Evolutionary conservation across 2,888 invertebrate species (phyloP), one percentile per base, ranked within the genome.

Genomic region (Frankliniella intonsa): DNA sequence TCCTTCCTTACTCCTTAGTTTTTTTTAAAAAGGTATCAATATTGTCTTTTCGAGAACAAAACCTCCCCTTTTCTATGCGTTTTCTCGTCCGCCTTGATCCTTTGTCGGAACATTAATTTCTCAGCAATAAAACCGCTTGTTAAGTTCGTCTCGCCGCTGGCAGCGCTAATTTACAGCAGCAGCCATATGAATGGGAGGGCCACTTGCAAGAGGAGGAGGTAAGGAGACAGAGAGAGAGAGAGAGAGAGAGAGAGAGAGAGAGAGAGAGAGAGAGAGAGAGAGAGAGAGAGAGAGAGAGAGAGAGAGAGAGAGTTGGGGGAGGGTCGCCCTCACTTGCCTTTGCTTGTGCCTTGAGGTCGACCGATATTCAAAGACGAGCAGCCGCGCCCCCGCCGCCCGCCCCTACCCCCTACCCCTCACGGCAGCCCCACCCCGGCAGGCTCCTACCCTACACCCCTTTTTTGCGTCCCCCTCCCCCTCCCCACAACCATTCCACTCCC

Each of bases 301-400:
- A 17, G 55, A 55, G 55, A 17, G 55, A 17, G 55, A 12, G 55
- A n/a, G 55, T 8, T 17, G 14, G 62, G 62, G 62, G 5, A 62
- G 62, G 62, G 62, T 17, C 19, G 55, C 12, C 55, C 62, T 62
- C 62, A 19, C 62, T 62, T 62, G 38, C 17, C 62, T 62, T 62
- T 62, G 11, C 14, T n/a, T n/a, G 7, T 62, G 17, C n/a, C 62
- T 62, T 62, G 62, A 62, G 62, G 62, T 62, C 62, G 62, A n/a
- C 62, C 62, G 62, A 62, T 62, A 62, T 62, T 62, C 62, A 62
- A 62, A 62, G 62, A n/a, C 62, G 62, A 62, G 62, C 62, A 62
- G 17, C 62, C 5, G 62, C 62, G 62, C 7, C 17, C 17, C 62
- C 62, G 8, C 17, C n/a, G 0, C 38, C 3, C 62, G 0, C 38